phyloP scores from a whole-genome alignment of 2,797 vertebrate genomes.

The Acrossocheilus fasciatus region DNA sequence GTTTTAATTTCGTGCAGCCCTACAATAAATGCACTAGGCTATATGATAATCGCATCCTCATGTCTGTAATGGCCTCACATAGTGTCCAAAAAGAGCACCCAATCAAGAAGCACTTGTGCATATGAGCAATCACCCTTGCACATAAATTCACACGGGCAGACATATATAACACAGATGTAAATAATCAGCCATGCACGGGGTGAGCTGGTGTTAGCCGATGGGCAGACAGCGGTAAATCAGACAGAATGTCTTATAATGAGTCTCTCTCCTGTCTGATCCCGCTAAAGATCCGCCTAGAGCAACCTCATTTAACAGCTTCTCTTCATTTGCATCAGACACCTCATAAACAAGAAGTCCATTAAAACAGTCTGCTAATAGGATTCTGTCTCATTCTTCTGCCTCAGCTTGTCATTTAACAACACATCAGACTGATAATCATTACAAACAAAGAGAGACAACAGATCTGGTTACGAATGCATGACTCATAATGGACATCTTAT shows the following conservation, averaged over 20 bases:
- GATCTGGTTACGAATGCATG: neutral
- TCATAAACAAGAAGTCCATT: constrained; percentile 50
- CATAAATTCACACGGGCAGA: constrained; percentile 6
- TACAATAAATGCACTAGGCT: neutral
- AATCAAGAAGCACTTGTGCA: neutral
- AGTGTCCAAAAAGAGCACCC: neutral
- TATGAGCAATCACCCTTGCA: neutral
- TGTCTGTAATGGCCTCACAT: neutral
- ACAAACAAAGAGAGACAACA: neutral
- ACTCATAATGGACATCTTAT: constrained; percentile 7
- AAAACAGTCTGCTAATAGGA: constrained; percentile 22
- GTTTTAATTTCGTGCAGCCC: neutral
- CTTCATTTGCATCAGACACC: constrained; percentile 41
- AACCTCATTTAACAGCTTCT: constrained; percentile 25
- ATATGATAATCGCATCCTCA: neutral
- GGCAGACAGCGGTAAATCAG: constrained; percentile 41
- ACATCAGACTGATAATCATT: constrained; percentile 16
- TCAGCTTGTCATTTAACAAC: constrained; percentile 34
- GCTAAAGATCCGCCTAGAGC: constrained; percentile 3
- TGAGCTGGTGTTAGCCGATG: constrained; percentile 14
- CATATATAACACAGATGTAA: constrained; percentile 30
- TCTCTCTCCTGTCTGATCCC: constrained; percentile 2
- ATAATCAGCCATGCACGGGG: neutral
- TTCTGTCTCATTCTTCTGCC: constrained; percentile 22
- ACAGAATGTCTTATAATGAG: constrained; percentile 27